A percentile compares a stretch with the other conserved stretches of the same genome.
Conservation (phyloP, 2,113 vertebrate species). For the Serilophus lunatus region DNA sequence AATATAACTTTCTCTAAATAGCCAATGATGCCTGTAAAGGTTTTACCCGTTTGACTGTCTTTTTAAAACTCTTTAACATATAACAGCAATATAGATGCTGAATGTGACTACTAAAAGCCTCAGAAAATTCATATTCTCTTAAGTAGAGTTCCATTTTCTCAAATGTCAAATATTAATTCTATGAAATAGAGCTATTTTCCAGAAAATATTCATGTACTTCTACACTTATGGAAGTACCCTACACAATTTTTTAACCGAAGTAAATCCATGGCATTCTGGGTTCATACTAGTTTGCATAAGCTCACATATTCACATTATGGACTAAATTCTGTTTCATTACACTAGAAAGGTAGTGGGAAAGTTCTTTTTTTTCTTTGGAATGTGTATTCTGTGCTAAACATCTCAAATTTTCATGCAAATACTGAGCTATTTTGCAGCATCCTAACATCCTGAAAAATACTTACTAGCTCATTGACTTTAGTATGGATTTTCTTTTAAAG, state of each 20-base stretch:
- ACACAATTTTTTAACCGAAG: background rate
- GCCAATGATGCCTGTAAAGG: background rate
- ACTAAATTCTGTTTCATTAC: background rate
- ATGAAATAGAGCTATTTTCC: background rate
- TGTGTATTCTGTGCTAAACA: background rate
- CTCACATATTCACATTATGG: background rate
- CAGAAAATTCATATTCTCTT: background rate
- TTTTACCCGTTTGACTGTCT: background rate
- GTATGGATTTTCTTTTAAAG: background rate
- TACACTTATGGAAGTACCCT: background rate
- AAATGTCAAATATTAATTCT: background rate
- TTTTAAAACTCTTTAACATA: background rate
- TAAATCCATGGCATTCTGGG: background rate
- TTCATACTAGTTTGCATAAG: background rate
- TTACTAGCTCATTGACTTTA: background rate
- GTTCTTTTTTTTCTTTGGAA: background rate
- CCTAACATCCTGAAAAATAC: background rate
- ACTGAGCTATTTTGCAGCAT: background rate
- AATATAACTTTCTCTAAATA: slow-evolving; percentile 12
- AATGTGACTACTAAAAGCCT: background rate
- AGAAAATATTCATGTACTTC: background rate
- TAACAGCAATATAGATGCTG: background rate
- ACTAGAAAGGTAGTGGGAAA: background rate
- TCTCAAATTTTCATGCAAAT: background rate
- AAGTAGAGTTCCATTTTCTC: background rate